These are phyloP conservation scores for Apodemus agrarius DNA, from an alignment of 2,797 vertebrate genomes.

Conservation along the genomic window DNA sequence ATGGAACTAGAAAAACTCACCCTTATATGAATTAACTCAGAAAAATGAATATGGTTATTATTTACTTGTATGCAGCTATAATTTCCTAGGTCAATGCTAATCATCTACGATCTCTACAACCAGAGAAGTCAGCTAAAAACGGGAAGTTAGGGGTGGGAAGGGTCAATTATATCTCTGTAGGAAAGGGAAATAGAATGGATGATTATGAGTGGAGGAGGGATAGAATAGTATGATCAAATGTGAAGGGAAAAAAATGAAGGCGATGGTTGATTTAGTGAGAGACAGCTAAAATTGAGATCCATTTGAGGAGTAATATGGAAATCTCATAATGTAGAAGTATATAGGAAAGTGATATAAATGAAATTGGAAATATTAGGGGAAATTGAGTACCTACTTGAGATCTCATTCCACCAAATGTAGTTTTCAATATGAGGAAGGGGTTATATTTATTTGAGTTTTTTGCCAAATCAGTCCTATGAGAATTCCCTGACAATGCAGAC, in stretches of 20 bases:
- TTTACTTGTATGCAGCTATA: neutral
- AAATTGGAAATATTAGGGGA: neutral
- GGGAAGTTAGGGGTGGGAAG: neutral
- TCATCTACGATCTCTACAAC: neutral
- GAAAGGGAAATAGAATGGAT: neutral
- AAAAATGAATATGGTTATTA: neutral
- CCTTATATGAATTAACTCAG: neutral
- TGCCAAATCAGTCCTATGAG: neutral
- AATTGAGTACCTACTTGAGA: neutral
- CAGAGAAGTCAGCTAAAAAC: neutral
- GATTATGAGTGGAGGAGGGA: neutral
- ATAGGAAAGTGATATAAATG: neutral
- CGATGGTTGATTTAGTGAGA: neutral
- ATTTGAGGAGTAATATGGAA: neutral
- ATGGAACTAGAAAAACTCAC: neutral
- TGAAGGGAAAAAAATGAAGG: neutral
- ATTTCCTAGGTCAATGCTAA: neutral
- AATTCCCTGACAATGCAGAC: neutral
- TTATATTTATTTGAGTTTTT: neutral
- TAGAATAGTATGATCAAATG: neutral
- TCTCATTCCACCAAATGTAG: neutral
- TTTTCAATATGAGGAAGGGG: neutral
- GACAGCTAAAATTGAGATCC: neutral
- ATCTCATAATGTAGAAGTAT: neutral
- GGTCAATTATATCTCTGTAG: neutral